Conservation (phyloP, 2,113 vertebrate genomes). For the Elaphurus davidianus region DNA sequence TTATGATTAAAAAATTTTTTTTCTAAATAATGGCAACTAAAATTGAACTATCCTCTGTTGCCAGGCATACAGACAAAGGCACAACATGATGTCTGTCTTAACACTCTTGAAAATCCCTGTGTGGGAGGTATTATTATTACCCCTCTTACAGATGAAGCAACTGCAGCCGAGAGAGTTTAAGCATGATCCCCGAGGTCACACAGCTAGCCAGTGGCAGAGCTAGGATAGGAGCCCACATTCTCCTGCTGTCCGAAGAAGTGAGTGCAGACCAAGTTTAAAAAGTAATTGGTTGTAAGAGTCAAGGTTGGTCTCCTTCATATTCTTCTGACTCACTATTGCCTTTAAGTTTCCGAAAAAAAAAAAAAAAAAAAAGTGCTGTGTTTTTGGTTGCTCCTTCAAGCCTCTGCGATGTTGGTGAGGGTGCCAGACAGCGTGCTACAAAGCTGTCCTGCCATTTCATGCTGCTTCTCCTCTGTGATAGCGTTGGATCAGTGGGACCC, state of each 20-base stretch:
- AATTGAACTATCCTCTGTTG: background rate
- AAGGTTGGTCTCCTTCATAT: background rate
- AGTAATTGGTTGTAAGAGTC: background rate
- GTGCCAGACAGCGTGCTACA: conserved; percentile 38
- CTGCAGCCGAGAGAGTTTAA: background rate
- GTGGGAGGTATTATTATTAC: background rate
- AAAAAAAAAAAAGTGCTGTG: background rate
- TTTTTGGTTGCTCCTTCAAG: conserved; percentile 27
- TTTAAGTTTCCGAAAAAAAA: background rate
- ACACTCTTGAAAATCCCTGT: background rate
- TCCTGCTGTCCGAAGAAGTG: background rate
- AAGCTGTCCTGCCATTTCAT: background rate
- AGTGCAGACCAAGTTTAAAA: background rate
- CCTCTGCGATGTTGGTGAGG: conserved; percentile 18
- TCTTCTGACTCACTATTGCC: conserved; percentile 1
- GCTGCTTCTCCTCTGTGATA: conserved; percentile 4
- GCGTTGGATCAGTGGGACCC: background rate
- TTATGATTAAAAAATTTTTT: background rate
- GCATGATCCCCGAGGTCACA: background rate
- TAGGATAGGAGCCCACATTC: background rate
- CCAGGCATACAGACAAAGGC: background rate
- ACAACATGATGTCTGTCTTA: background rate
- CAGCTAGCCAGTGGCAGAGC: background rate
- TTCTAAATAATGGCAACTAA: background rate
- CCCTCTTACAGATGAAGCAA: background rate